Evolutionary conservation across 2,797 vertebrate genomes (phyloP).

Genomic region (Sebastes nivosus): DNA sequence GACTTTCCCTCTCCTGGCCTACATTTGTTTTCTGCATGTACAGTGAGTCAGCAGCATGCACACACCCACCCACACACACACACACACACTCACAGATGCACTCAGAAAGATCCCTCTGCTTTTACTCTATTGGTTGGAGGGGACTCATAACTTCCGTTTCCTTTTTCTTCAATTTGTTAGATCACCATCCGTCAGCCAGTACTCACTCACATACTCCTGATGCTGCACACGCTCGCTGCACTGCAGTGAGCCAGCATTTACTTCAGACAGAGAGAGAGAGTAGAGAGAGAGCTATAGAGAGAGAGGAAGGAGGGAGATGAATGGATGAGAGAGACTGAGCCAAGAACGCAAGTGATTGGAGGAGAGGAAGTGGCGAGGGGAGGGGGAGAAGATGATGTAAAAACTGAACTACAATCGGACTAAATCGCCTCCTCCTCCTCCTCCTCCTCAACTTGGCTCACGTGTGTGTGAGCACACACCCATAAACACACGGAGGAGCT

Average conservation of each 20-base stretch:
- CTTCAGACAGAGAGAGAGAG: conserved; percentile 55
- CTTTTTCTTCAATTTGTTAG: conserved; percentile 22
- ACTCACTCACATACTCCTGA: conserved; percentile 80
- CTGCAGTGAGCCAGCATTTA: conserved; percentile 89
- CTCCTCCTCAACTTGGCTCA: conserved; percentile 73
- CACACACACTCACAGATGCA: background rate
- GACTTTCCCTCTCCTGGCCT: background rate
- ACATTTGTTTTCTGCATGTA: conserved; percentile 8
- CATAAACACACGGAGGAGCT: conserved; percentile 32
- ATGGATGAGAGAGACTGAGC: conserved; percentile 39
- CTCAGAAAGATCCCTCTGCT: conserved; percentile 42
- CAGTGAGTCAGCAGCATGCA: conserved; percentile 66
- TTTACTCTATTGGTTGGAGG: conserved; percentile 83
- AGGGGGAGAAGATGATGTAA: conserved; percentile 75
- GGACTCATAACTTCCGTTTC: conserved; percentile 29
- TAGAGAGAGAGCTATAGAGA: conserved; percentile 21
- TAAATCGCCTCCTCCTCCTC: conserved; percentile 62
- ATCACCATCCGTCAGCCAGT: conserved; percentile 43
- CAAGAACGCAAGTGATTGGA: conserved; percentile 41
- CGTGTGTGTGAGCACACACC: conserved; percentile 63
- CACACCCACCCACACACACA: background rate
- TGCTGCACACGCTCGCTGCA: conserved; percentile 86
- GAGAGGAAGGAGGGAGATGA: conserved; percentile 39
- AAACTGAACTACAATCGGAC: conserved; percentile 79
- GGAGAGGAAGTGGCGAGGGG: conserved; percentile 37